Evolutionary conservation across 2,888 invertebrate species (phyloP), one percentile per base, ranked within the genome.

Genomic region (Amphipoea lucens): DNA sequence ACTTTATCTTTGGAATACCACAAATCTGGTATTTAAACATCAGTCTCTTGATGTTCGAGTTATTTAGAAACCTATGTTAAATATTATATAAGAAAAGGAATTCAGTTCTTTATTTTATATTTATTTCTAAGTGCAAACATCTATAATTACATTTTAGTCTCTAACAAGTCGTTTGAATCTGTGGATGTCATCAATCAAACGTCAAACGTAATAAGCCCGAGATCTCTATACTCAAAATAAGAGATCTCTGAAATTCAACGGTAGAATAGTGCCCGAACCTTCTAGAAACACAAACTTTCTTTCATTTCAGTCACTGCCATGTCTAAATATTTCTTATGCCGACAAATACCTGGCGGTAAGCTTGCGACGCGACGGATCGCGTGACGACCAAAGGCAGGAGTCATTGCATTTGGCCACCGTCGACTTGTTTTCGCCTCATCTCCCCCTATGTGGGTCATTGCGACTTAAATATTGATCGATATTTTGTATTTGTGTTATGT

Each of bases 321-420:
- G 82, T 96, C 95, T 95, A 92, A 72, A 85, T 65, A 66, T 91
- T 93, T 81, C 12, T 86, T 88, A 63, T 74, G 74, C 85, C 81
- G 81, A 82, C 74, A 91, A 92, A 91, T 92, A 93, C 91, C 92
- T 94, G 92, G 93, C 94, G 93, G 95, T 94, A 93, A 95, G 95
- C 96, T 95, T 94, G 94, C 95, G 95, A 94, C 96, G 94, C 93
- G 92, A 91, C 88, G 87, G 93, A 92, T 97, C 96, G 97, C 97
- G 96, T 97, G 96, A 95, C 96, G 90, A 92, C 89, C 92, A 90
- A 94, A 94, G 94, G 94, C 91, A 93, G 94, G 91, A 96, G 95
- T 96, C 96, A 95, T 95, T 97, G 96, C 96, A 97, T 96, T 95
- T 89, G 89, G 87, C 87, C 88, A 84, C 89, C 89, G 87, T 82